Conservation (phyloP, 2,888 invertebrate species). For the Drosophila heteroneura region DNA sequence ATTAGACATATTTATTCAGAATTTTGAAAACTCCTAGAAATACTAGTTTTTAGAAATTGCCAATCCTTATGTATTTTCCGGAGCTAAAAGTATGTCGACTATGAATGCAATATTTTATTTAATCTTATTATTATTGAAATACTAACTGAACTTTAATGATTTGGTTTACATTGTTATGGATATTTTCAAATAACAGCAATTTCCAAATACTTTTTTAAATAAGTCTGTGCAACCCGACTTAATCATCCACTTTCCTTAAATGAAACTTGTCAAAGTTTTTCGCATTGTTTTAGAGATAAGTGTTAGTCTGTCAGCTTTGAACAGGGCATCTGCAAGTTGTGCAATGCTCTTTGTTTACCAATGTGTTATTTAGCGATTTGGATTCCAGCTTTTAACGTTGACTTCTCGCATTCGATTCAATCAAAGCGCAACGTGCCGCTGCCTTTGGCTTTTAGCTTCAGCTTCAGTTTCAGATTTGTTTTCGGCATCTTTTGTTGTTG, state of each 20-base stretch:
- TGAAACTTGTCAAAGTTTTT: neutral
- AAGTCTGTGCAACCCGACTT: neutral
- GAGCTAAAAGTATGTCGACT: too few relatives aligned
- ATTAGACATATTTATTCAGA: neutral
- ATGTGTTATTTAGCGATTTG: conserved; percentile 37
- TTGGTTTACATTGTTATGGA: too few relatives aligned
- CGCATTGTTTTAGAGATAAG: neutral
- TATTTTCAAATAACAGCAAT: rapidly evolving
- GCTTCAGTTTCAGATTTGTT: conserved; percentile 58
- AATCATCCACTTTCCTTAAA: neutral
- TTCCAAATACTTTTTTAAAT: neutral
- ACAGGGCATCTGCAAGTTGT: neutral
- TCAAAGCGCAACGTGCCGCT: conserved; percentile 75
- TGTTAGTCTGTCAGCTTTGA: neutral
- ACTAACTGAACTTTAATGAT: too few relatives aligned
- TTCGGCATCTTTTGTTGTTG: conserved; percentile 75
- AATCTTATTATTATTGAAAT: neutral
- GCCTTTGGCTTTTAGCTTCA: conserved; percentile 53
- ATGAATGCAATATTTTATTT: neutral
- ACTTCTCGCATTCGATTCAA: conserved; percentile 72
- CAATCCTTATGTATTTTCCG: neutral
- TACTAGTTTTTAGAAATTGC: rapidly evolving
- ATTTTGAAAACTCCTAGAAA: neutral
- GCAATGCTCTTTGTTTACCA: neutral
- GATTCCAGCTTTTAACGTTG: conserved; percentile 39